These are phyloP conservation scores for Capitella teleta DNA, from an alignment of 1,140 invertebrate genomes.

Conservation along the genomic window DNA sequence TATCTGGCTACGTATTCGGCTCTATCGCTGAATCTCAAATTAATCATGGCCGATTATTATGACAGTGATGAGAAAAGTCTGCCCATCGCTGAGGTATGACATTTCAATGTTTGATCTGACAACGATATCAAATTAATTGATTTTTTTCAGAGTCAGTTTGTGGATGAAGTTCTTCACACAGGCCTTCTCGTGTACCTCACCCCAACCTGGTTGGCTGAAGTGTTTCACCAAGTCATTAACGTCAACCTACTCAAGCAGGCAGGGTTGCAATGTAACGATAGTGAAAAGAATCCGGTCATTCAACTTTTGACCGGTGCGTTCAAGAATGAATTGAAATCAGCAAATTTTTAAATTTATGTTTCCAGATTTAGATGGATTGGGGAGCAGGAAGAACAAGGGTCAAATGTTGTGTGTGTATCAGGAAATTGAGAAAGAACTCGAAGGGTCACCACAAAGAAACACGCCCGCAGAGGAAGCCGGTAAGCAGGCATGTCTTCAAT, in stretches of 20 bases:
- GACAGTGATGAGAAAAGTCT: slow-evolving; percentile 44
- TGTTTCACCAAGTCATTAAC: slow-evolving; percentile 73
- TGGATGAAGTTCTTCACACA: slow-evolving; percentile 78
- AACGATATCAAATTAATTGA: background rate
- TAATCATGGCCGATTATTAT: slow-evolving; percentile 67
- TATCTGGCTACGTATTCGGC: slow-evolving; percentile 80
- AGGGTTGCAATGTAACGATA: too few relatives aligned
- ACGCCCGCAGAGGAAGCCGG: too few relatives aligned
- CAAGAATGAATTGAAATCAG: too few relatives aligned
- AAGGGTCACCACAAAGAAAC: too few relatives aligned
- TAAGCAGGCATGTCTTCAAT: background rate
- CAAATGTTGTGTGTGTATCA: slow-evolving; percentile 58
- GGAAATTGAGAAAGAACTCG: too few relatives aligned
- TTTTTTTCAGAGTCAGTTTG: slow-evolving; percentile 62
- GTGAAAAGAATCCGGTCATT: background rate
- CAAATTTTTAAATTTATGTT: too few relatives aligned
- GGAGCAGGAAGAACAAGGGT: slow-evolving; percentile 49
- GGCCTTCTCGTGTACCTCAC: slow-evolving; percentile 83
- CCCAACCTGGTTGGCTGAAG: slow-evolving; percentile 76
- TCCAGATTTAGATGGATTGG: slow-evolving; percentile 52
- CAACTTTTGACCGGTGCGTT: slow-evolving; percentile 1
- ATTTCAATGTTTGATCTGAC: too few relatives aligned
- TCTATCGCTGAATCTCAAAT: slow-evolving; percentile 67
- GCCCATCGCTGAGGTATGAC: slow-evolving; percentile 52
- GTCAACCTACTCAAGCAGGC: slow-evolving; percentile 61